phyloP scores from a whole-genome alignment of 37 sponge, comb jelly and placozoan genomes.

The Cliona cf. orientalis region DNA sequence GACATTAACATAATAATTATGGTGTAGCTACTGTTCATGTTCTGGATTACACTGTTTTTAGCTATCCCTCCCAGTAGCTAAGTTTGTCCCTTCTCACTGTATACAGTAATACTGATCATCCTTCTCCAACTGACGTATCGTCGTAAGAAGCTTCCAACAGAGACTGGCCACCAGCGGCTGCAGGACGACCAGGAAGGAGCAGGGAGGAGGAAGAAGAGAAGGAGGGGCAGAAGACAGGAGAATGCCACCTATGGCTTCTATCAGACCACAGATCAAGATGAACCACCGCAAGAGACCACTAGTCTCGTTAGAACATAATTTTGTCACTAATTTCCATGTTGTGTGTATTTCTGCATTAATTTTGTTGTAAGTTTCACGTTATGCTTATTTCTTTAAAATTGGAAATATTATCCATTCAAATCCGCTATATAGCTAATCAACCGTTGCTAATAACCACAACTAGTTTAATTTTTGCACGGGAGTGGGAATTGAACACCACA shows the following conservation, averaged over 20 bases:
- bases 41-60: background rate
- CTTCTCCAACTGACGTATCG: slow-evolving; percentile 69
- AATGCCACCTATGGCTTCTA: background rate
- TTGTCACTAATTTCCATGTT: background rate
- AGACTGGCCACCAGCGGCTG: background rate
- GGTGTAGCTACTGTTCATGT: background rate
- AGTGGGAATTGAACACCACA: too few relatives aligned
- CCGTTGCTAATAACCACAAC: too few relatives aligned
- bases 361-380: too few relatives aligned
- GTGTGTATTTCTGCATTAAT: too few relatives aligned
- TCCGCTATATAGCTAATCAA: too few relatives aligned
- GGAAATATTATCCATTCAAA: too few relatives aligned
- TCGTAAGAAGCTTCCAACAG: slow-evolving; percentile 53
- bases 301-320: background rate
- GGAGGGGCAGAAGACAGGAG: background rate
- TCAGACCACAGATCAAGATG: slow-evolving; percentile 2
- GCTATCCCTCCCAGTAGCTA: background rate
- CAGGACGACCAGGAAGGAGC: background rate
- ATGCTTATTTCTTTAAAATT: too few relatives aligned
- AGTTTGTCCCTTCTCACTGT: background rate
- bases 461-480: too few relatives aligned
- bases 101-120: slow-evolving; percentile 47
- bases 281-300: background rate
- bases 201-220: background rate
- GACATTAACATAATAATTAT: background rate